These are phyloP conservation scores for Aphis craccivora DNA, from an alignment of 1,140 invertebrate genomes.

Conservation along the genomic window DNA sequence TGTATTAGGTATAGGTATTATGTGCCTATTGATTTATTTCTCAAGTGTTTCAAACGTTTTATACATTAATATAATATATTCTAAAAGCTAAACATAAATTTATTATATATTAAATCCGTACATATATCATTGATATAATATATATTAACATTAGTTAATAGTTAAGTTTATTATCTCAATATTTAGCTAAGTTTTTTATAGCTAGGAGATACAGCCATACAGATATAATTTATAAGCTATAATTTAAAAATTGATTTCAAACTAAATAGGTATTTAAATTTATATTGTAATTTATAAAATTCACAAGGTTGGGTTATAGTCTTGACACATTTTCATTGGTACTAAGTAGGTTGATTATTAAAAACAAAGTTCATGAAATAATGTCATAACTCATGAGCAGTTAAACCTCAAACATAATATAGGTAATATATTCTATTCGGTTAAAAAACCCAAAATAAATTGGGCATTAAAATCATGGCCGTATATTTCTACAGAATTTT, in stretches of 20 bases:
- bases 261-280: not conserved
- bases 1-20: too few species aligned
- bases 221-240: too few species aligned
- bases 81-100: too few species aligned
- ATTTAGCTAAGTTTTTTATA: too few species aligned
- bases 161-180: too few species aligned
- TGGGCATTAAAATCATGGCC: not conserved
- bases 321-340: not conserved
- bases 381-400: not conserved
- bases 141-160: too few species aligned
- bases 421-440: not conserved
- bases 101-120: too few species aligned
- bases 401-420: not conserved
- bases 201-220: too few species aligned
- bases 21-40: not conserved
- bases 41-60: not conserved
- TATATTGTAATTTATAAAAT: not conserved
- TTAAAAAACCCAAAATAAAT: not conserved
- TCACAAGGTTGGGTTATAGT: not conserved
- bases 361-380: not conserved
- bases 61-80: too few species aligned
- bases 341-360: not conserved
- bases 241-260: not conserved
- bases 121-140: too few species aligned
- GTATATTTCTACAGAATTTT: not conserved